Evolutionary conservation across 1,140 invertebrate genomes (phyloP).

Genomic region (Tetragonula clypearis): DNA sequence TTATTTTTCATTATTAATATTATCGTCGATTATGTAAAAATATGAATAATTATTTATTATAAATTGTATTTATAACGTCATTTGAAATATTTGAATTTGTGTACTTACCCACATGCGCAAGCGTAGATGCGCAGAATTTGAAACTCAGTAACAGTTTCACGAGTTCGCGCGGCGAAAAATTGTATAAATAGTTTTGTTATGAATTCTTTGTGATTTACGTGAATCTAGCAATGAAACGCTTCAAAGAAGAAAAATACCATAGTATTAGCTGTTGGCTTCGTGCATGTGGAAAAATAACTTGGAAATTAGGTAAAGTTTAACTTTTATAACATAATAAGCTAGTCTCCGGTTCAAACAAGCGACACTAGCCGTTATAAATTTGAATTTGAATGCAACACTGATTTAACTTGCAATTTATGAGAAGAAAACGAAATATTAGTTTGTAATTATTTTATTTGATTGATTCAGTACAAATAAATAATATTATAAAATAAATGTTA

Average conservation of each 20-base stretch:
- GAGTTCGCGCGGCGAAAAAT: background rate
- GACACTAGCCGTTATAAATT: background rate
- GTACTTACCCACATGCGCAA: background rate
- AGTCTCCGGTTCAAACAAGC: background rate
- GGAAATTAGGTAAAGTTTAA: background rate
- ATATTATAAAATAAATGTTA: slow-evolving; percentile 26
- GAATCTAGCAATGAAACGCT: background rate
- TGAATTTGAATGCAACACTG: background rate
- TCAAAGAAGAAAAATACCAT: background rate
- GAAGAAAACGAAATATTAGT: background rate
- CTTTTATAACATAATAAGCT: background rate
- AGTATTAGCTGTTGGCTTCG: background rate
- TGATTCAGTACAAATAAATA: slow-evolving; percentile 20
- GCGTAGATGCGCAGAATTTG: background rate
- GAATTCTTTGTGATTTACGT: background rate
- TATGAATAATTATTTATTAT: no score
- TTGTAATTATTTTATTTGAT: slow-evolving; percentile 7
- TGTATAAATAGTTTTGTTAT: no score
- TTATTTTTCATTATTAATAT: background rate
- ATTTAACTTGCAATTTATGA: background rate
- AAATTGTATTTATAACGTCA: no score
- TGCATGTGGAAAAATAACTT: background rate
- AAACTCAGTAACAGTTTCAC: background rate
- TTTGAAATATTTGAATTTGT: no score
- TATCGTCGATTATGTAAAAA: no score